Evolutionary conservation across 2,797 vertebrate genomes (phyloP).

Genomic region (Ibycter americanus): DNA sequence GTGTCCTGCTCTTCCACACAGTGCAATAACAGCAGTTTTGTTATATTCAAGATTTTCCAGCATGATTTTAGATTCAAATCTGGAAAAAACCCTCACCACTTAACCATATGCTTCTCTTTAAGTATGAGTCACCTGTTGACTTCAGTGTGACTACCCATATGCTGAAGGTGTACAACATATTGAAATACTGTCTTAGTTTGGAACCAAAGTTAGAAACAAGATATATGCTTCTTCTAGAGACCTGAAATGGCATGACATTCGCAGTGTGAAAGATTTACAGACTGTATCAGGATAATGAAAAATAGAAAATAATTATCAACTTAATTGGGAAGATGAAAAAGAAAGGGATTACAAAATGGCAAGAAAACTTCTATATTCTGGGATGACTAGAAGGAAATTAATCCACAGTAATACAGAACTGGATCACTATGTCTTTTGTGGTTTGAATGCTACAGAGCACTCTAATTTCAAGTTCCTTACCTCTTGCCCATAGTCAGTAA

Average conservation of each 20-base stretch:
- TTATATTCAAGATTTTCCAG: not conserved
- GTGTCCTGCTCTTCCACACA: not conserved
- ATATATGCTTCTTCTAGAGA: not conserved
- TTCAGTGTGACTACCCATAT: conserved; percentile 6
- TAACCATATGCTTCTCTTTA: conserved; percentile 16
- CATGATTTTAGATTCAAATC: not conserved
- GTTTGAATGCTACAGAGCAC: not conserved
- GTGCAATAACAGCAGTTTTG: not conserved
- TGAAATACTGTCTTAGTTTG: not conserved
- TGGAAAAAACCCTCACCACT: not conserved
- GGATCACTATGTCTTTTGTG: not conserved
- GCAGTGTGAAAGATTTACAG: not conserved
- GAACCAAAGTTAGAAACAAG: not conserved
- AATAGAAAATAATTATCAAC: not conserved
- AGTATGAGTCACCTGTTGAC: conserved; percentile 41
- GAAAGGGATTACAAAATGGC: not conserved
- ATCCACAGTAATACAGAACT: not conserved
- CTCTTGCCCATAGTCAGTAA: not conserved
- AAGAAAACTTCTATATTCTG: not conserved
- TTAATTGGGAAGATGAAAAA: not conserved
- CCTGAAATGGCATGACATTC: not conserved
- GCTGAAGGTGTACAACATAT: not conserved
- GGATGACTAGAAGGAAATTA: not conserved
- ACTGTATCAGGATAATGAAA: not conserved
- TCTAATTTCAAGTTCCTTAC: not conserved